Conservation (phyloP, 2,888 invertebrate genomes). For the Vesta saturnalis region DNA sequence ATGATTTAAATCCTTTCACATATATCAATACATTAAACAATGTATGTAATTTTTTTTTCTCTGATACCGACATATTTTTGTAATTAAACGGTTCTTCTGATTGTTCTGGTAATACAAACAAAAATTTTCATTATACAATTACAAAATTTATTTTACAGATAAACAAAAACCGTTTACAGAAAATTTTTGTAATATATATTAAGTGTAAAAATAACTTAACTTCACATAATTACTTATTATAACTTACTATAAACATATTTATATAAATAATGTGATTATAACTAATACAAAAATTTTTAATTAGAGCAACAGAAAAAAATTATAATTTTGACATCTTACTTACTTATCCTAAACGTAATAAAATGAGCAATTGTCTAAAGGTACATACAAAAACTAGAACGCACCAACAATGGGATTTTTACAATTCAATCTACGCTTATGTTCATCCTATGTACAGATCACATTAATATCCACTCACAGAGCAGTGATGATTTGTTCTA, state of each 20-base stretch:
- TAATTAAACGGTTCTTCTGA: too few relatives aligned
- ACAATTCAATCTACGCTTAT: background rate
- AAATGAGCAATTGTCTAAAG: conserved; percentile 9
- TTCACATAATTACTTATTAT: background rate
- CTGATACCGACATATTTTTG: too few relatives aligned
- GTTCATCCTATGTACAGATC: background rate
- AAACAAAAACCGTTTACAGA: conserved; percentile 6
- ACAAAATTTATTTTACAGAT: conserved; percentile 12
- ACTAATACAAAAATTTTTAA: conserved; percentile 2
- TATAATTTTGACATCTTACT: background rate
- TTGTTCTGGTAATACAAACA: too few relatives aligned
- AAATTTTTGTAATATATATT: conserved; percentile 5
- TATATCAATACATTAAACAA: too few relatives aligned
- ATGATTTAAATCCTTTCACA: too few relatives aligned
- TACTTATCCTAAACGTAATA: background rate
- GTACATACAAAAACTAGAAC: background rate
- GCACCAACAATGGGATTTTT: background rate
- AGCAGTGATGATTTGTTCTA: too few relatives aligned
- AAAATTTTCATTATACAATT: background rate
- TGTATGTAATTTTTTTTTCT: too few relatives aligned
- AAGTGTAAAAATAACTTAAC: conserved; percentile 10
- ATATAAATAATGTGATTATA: conserved; percentile 5
- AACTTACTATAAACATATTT: background rate
- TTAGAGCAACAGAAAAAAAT: background rate
- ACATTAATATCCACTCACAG: background rate